phyloP scores from a whole-genome alignment of 1,140 invertebrate genomes.

The Lethocerus indicus region DNA sequence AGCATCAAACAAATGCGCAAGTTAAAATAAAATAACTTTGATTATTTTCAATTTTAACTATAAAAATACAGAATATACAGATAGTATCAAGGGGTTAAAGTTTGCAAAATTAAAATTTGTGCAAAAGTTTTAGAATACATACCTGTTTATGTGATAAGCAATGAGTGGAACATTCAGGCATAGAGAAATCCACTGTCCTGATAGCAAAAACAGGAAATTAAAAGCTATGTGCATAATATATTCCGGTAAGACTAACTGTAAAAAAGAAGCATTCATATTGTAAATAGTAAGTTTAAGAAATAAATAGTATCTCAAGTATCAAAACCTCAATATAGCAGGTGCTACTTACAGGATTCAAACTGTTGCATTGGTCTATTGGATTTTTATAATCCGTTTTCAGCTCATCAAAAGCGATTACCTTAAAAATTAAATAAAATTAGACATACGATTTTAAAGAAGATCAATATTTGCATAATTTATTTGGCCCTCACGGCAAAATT shows the following conservation, averaged over 20 bases:
- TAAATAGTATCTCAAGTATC: conserved; percentile 10
- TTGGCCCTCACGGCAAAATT: too few species aligned
- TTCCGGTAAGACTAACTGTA: conserved; percentile 90
- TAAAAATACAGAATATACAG: too few species aligned
- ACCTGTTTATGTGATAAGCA: conserved; percentile 90
- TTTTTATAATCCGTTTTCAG: conserved; percentile 99
- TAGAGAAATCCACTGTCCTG: conserved; percentile 84
- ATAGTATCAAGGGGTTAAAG: too few species aligned
- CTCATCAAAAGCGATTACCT: conserved; percentile 99
- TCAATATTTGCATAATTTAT: too few species aligned
- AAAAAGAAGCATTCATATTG: conserved; percentile 21
- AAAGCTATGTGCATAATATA: conserved; percentile 86
- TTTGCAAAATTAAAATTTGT: too few species aligned
- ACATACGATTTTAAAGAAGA: background rate
- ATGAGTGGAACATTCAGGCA: conserved; percentile 87
- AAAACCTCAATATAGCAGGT: background rate
- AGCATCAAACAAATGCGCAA: too few species aligned
- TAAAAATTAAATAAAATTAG: conserved; percentile 24
- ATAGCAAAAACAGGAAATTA: conserved; percentile 80
- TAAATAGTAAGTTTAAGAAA: too few species aligned
- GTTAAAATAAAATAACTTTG: too few species aligned
- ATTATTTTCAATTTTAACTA: too few species aligned
- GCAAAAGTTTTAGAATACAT: too few species aligned
- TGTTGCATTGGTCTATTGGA: conserved; percentile 98
- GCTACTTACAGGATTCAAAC: conserved; percentile 84